phyloP scores from a whole-genome alignment of 1,140 invertebrate genomes.

The Chymomyza costata region DNA sequence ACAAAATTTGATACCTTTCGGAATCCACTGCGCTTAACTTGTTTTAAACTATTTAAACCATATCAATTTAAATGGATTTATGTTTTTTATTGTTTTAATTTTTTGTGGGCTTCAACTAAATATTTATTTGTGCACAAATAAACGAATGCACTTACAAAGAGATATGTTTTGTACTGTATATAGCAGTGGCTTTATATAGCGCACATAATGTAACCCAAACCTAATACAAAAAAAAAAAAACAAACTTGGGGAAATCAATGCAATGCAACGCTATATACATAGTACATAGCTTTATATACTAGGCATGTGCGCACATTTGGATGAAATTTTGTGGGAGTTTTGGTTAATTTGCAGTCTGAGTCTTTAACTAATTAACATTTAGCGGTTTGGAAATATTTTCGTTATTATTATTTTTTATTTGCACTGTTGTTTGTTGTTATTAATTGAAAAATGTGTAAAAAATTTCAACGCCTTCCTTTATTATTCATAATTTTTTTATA shows the following conservation, averaged over 20 bases:
- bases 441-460: slow-evolving; percentile 71
- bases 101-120: slow-evolving; percentile 63
- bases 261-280: slow-evolving; percentile 4
- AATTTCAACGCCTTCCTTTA: slow-evolving; percentile 40
- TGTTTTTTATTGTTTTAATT: slow-evolving; percentile 28
- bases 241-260: slow-evolving; percentile 35
- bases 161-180: slow-evolving; percentile 2
- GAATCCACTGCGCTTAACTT: no score
- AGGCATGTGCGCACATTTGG: slow-evolving; percentile 5
- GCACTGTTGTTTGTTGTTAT: slow-evolving; percentile 47
- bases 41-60: no score
- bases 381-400: slow-evolving; percentile 55
- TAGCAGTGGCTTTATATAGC: not conserved
- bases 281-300: slow-evolving; percentile 9
- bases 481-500: slow-evolving; percentile 55
- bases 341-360: slow-evolving; percentile 58
- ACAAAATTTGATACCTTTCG: no score
- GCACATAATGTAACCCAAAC: slow-evolving; percentile 47
- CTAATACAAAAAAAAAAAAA: slow-evolving; percentile 37
- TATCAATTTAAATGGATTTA: no score
- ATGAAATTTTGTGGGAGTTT: slow-evolving; percentile 18
- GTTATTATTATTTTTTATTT: slow-evolving; percentile 6
- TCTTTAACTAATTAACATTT: slow-evolving; percentile 75
- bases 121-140: slow-evolving; percentile 40
- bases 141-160: slow-evolving; percentile 1